Conservation (phyloP, 2,888 invertebrate species). For the Congeria kusceri region DNA sequence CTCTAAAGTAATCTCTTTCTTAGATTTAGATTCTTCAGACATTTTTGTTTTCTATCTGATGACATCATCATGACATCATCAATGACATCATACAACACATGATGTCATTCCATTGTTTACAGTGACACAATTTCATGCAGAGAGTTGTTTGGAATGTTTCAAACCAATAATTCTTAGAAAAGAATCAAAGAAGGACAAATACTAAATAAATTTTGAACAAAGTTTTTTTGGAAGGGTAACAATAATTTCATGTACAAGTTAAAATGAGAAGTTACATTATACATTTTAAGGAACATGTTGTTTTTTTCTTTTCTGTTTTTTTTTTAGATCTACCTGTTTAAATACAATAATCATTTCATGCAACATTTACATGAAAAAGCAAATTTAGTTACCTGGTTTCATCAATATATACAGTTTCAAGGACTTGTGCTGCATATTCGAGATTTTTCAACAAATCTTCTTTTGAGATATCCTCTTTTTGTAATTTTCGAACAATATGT, state of each 20-base stretch:
- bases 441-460: conserved; percentile 96
- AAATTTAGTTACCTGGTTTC: conserved; percentile 92
- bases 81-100: conserved; percentile 48
- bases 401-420: conserved; percentile 96
- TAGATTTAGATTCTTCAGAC: conserved; percentile 21
- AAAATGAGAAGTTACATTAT: too few species aligned
- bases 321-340: too few species aligned
- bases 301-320: too few species aligned
- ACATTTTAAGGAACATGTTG: too few species aligned
- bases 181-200: too few species aligned
- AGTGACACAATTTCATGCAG: too few species aligned
- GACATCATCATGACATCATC: conserved; percentile 37
- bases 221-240: too few species aligned
- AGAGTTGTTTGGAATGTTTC: too few species aligned
- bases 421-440: conserved; percentile 95
- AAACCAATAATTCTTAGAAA: too few species aligned
- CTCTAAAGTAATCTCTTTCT: neutral
- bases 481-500: conserved; percentile 94
- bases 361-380: neutral
- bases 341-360: neutral
- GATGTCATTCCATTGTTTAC: conserved; percentile 23
- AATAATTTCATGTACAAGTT: too few species aligned
- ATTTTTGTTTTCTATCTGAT: conserved; percentile 32
- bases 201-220: too few species aligned
- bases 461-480: conserved; percentile 92